phyloP scores from a whole-genome alignment of 2,797 vertebrate genomes.

The Loris lydekkerianus region DNA sequence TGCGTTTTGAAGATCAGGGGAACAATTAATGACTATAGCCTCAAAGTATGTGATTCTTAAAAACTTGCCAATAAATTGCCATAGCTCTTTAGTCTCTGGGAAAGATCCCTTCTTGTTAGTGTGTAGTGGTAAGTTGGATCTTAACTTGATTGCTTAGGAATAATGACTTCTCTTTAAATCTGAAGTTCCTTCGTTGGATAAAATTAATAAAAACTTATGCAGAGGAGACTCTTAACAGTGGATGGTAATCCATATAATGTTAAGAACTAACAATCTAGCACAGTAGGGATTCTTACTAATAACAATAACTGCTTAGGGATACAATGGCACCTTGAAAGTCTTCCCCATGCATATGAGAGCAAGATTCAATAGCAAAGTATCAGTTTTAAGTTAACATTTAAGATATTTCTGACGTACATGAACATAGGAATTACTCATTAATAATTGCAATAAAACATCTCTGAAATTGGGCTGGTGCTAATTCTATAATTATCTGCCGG shows the following conservation, averaged over 20 bases:
- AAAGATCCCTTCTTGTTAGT: background rate
- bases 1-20: background rate
- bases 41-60: conserved; percentile 31
- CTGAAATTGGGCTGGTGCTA: conserved; percentile 17
- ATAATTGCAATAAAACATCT: conserved; percentile 24
- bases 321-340: background rate
- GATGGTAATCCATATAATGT: background rate
- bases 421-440: conserved; percentile 52
- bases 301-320: background rate
- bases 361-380: background rate
- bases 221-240: conserved; percentile 20
- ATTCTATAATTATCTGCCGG: conserved; percentile 52
- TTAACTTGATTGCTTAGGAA: background rate
- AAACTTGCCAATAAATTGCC: background rate
- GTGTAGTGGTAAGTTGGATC: background rate
- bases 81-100: background rate
- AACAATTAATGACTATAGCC: background rate
- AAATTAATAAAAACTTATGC: conserved; percentile 13
- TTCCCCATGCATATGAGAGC: background rate
- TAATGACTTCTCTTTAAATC: conserved; percentile 31
- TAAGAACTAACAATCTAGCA: background rate
- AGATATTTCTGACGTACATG: conserved; percentile 44
- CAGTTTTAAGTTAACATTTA: conserved; percentile 47
- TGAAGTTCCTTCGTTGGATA: conserved; percentile 10
- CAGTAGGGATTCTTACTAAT: background rate